These are phyloP conservation scores for Acridotheres tristis DNA, from an alignment of 2,797 vertebrate genomes.

Conservation along the genomic window DNA sequence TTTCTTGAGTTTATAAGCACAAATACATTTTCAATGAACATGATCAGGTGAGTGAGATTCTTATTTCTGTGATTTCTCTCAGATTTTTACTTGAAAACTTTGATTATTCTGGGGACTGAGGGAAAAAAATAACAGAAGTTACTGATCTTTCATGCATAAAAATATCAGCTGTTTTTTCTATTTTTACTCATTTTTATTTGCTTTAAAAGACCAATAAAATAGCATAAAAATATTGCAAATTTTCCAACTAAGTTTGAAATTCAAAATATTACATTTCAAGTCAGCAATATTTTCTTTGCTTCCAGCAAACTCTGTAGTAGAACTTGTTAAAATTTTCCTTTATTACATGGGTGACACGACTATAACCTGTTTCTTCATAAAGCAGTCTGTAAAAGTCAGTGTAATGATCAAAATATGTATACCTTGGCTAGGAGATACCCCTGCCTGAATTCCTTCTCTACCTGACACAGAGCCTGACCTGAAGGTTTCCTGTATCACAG, in stretches of 20 bases:
- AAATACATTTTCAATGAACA: neutral
- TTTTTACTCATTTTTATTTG: neutral
- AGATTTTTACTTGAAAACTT: neutral
- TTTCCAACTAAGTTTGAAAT: neutral
- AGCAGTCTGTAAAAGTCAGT: neutral
- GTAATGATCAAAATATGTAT: neutral
- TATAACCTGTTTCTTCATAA: neutral
- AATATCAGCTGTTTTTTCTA: neutral
- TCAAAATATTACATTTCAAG: neutral
- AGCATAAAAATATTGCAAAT: neutral
- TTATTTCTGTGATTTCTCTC: neutral
- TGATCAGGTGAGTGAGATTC: neutral
- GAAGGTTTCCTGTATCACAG: neutral
- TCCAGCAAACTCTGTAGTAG: neutral
- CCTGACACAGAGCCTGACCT: neutral
- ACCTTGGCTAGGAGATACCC: neutral
- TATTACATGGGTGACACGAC: rapidly evolving
- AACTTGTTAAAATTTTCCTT: neutral
- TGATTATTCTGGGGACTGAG: neutral
- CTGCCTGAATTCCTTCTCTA: neutral
- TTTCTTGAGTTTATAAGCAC: neutral
- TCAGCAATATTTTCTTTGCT: neutral
- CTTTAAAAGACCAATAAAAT: neutral
- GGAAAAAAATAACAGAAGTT: neutral
- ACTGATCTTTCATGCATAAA: neutral